These are phyloP conservation scores for Piaya cayana DNA, from an alignment of 2,113 vertebrate genomes.

Conservation along the genomic window DNA sequence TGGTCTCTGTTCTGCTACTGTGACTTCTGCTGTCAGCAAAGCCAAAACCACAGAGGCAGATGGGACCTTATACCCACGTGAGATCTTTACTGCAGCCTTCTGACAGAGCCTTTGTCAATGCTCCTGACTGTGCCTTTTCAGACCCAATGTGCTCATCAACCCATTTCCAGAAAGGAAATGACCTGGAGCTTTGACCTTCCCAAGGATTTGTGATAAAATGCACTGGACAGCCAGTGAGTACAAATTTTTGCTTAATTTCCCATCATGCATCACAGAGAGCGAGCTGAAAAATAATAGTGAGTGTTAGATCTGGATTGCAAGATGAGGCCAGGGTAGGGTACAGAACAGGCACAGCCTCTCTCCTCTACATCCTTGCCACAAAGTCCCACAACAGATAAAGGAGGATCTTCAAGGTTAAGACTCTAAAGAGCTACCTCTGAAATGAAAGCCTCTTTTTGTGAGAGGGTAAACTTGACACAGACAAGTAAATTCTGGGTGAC, in stretches of 20 bases:
- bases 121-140: background rate
- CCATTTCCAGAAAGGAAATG: background rate
- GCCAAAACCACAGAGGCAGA: background rate
- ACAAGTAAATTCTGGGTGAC: background rate
- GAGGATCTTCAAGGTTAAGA: background rate
- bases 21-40: background rate
- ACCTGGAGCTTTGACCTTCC: background rate
- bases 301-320: background rate
- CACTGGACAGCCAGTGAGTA: background rate
- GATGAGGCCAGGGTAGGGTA: background rate
- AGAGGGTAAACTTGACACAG: background rate
- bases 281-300: background rate
- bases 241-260: background rate
- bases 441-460: background rate
- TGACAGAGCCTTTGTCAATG: background rate
- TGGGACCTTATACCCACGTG: rapidly evolving
- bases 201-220: background rate
- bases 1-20: background rate
- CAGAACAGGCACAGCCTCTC: background rate
- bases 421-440: background rate
- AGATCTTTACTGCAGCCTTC: background rate
- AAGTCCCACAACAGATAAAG: background rate
- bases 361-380: background rate
- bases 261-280: background rate
- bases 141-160: rapidly evolving